A percentile compares a stretch with the other conserved stretches of the same genome.
Evolutionary conservation across 2,888 invertebrate species (phyloP).

Genomic region (Phania funesta): DNA sequence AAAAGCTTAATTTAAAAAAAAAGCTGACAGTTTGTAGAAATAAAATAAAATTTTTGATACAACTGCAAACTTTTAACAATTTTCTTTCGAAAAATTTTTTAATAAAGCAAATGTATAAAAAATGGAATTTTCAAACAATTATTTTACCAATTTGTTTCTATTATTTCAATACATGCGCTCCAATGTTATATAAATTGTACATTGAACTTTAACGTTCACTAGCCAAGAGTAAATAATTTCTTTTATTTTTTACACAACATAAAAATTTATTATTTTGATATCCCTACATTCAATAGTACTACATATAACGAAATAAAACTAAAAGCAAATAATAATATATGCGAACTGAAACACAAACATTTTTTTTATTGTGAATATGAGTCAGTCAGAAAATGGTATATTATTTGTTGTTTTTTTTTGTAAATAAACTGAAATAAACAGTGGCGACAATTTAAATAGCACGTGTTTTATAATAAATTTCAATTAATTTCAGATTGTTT

Average conservation of each 20-base stretch:
- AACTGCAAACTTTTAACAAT: too few species aligned
- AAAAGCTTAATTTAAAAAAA: too few species aligned
- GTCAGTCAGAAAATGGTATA: conserved; percentile 9
- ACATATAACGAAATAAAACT: not conserved
- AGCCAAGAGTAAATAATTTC: not conserved
- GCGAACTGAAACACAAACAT: conserved; percentile 12
- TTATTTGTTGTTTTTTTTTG: not conserved
- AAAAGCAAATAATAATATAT: not conserved
- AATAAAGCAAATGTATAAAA: not conserved
- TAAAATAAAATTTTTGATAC: too few species aligned
- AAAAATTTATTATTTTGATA: not conserved
- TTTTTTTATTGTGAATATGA: conserved; percentile 24
- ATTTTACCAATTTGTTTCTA: not conserved
- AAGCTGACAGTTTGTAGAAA: too few species aligned
- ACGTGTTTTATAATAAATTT: too few species aligned
- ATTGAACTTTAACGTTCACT: conserved; percentile 51
- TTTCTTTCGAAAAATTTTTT: too few species aligned
- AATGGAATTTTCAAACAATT: not conserved
- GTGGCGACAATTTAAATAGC: too few species aligned
- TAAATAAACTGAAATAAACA: too few species aligned
- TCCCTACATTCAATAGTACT: too few species aligned
- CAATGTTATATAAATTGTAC: conserved; percentile 47
- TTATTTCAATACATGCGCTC: conserved; percentile 20
- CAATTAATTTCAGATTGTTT: too few species aligned
- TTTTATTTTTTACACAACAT: not conserved